Evolutionary conservation across 2,113 vertebrate genomes (phyloP), one percentile per base, ranked within the genome.

Genomic region (Oplegnathus fasciatus): DNA sequence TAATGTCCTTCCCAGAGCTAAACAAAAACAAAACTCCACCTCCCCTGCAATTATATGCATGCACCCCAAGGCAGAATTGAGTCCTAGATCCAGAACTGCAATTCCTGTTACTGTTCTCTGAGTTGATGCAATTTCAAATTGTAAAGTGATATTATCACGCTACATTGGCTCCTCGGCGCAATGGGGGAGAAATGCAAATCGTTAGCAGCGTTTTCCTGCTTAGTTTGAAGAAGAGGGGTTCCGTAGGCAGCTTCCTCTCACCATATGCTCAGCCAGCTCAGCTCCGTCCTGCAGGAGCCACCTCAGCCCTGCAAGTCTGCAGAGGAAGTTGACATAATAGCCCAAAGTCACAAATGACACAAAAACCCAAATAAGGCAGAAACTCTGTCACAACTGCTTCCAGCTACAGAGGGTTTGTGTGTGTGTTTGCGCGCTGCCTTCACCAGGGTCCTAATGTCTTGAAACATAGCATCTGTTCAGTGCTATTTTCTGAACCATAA

Each of bases 191-290:
- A 72, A 89, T 89, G 82, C 86, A 84, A 88, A 91, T 75, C 40
- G 55, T 68, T 75, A 42, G 77, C 32, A 15, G 61, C 54, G 37
- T 83, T 58, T 69, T 90, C 22, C 69, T 75, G n/a, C 30, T 80
- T 34, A 48, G 75, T 89, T 88, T 85, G 79, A 85, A 87, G 75
- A 85, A n/a, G 78, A 75, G 60, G 18, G 60, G 81, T 37, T 86
- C 90, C 79, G 52, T 80, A 82, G 79, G 85, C 87, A 69, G 83
- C 89, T 91, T 94, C 88, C 88, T 91, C 90, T 88, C 89, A 15
- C 93, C 93, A 93, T 92, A 92, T 93, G 94, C 86, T 93, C 92
- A 84, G 82, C 79, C 79, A 82, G 85, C 90, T 83, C 88, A 69
- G 86, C 74, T 64, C 67, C 74, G 34, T 89, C 88, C 89, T 94